Percentiles rank a stretch among this genome's conserved stretches.
phyloP scores from a whole-genome alignment of 1,140 invertebrate species.

The Heliconius eleuchia region DNA sequence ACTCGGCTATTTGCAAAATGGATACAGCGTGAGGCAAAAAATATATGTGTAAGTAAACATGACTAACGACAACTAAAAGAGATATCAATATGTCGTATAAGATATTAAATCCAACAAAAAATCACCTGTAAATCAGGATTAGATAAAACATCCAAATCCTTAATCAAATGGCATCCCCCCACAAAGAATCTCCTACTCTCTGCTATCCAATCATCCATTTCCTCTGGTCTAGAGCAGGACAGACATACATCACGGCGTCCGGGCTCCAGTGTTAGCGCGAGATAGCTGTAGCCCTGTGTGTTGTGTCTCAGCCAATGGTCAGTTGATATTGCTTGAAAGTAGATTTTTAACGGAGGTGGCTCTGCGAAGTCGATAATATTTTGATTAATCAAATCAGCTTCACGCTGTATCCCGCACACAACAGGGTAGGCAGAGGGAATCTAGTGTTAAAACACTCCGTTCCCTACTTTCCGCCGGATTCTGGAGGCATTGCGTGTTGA shows the following conservation, averaged over 20 bases:
- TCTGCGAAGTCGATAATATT: slow-evolving; percentile 44
- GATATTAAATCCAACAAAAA: slow-evolving; percentile 14
- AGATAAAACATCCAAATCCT: slow-evolving; percentile 63
- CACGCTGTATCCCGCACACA: no score
- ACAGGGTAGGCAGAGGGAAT: no score
- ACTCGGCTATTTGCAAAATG: neutral
- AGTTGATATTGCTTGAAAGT: slow-evolving; percentile 71
- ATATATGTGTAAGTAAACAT: neutral
- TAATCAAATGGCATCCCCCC: slow-evolving; percentile 72
- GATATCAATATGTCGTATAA: neutral
- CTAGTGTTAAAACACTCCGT: no score
- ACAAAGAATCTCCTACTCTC: slow-evolving; percentile 72
- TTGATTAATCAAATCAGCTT: no score
- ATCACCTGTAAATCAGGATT: slow-evolving; percentile 57
- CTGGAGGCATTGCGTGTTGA: no score
- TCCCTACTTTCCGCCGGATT: no score
- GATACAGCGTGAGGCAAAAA: slow-evolving; percentile 1
- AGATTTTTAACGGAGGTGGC: slow-evolving; percentile 51
- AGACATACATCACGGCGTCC: slow-evolving; percentile 50
- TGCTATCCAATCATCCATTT: slow-evolving; percentile 52
- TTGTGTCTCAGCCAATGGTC: slow-evolving; percentile 72
- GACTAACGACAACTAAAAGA: no score
- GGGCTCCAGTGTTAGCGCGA: slow-evolving; percentile 50
- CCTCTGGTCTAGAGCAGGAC: slow-evolving; percentile 61
- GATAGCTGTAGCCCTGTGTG: slow-evolving; percentile 71